Conservation (phyloP, 2,113 vertebrate species). For the Larimichthys polyactis region DNA sequence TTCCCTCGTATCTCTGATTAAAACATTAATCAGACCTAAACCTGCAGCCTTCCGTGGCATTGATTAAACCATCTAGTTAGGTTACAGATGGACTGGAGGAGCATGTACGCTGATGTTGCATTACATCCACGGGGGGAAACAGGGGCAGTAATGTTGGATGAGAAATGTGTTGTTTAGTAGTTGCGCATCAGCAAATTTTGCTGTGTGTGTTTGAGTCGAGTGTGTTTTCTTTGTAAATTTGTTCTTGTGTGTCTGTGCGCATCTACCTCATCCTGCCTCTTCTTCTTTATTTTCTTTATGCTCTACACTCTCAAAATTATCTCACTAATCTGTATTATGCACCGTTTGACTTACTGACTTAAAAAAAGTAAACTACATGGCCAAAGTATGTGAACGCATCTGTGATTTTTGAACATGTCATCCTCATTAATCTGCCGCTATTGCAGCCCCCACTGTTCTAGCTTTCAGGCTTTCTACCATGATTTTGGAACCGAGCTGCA, state of each 20-base stretch:
- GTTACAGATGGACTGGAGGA: constrained; percentile 52
- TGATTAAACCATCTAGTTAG: constrained; percentile 72
- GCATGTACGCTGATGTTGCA: constrained; percentile 50
- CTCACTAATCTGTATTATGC: not conserved
- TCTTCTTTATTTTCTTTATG: not conserved
- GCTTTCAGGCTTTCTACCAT: not conserved
- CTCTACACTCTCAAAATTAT: not conserved
- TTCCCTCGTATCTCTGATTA: constrained; percentile 68
- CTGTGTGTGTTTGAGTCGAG: not conserved
- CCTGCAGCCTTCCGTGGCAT: constrained; percentile 59
- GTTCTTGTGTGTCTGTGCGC: not conserved
- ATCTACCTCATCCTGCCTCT: not conserved
- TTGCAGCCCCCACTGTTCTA: not conserved
- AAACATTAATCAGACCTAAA: constrained; percentile 73
- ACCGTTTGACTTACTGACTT: no score
- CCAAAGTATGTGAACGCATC: not conserved
- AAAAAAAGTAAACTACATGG: no score
- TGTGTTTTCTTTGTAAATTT: not conserved
- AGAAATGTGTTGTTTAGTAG: constrained; percentile 33
- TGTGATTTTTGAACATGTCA: not conserved
- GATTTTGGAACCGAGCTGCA: not conserved
- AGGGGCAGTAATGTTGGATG: constrained; percentile 18
- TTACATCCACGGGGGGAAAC: constrained; percentile 14
- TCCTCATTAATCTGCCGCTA: no score
- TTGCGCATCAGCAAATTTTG: constrained; percentile 34